Percentiles rank a stretch among this genome's conserved stretches.
phyloP scores from a whole-genome alignment of 2,888 invertebrate species.

The Eutolmus rufibarbis region DNA sequence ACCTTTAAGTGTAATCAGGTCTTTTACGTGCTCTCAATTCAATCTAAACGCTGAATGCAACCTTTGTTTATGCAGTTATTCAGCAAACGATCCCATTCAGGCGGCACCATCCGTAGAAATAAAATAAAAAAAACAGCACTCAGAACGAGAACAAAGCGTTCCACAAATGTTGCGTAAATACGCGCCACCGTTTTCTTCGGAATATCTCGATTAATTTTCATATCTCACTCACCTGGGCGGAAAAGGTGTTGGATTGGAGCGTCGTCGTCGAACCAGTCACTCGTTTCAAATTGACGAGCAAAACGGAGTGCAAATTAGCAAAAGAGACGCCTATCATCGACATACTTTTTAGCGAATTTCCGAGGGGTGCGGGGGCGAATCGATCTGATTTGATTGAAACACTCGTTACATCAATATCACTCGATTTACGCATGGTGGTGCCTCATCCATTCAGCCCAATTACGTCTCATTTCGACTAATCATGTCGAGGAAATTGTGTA shows the following conservation, averaged over 20 bases:
- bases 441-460: constrained; percentile 2
- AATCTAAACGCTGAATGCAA: background rate
- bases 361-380: background rate
- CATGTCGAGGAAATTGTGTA: constrained; percentile 26
- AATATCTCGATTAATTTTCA: background rate
- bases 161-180: background rate
- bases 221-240: background rate
- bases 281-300: background rate
- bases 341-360: background rate
- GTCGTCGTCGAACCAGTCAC: background rate
- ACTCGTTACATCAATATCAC: background rate
- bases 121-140: background rate
- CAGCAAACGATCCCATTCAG: background rate
- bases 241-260: background rate
- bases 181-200: background rate
- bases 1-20: background rate
- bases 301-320: background rate
- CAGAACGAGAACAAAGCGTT: background rate
- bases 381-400: background rate
- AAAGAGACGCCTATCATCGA: background rate
- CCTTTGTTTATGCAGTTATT: background rate
- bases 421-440: background rate
- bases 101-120: background rate
- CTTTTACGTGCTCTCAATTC: background rate
- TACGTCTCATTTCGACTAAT: constrained; percentile 6